Base-by-base conservation (phyloP, 2,113 vertebrate genomes). In the Ranitomeya imitator region DNA sequence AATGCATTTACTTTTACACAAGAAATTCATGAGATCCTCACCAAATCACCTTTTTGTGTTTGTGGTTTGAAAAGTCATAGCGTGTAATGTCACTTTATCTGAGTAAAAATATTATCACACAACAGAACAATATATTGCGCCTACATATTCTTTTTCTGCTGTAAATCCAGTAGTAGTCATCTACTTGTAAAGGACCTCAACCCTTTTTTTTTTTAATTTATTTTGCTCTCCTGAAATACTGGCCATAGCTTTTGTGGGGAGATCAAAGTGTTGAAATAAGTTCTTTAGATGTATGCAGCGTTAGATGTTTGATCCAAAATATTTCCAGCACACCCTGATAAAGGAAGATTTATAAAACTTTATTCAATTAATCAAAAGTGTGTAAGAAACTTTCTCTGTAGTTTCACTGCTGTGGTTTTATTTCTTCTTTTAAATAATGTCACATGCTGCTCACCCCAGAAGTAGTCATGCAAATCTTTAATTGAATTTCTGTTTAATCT, bases 261-360 rank as follows among this genome's bases (percentile, higher is more conserved):
- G 84, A 85, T 85, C 84, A 85, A 85, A 85, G 84, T 18, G 61
- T 59, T 85, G 14, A 37, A 76, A 59, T 54, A 57, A 73, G 52
- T 76, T 61, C 54, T 26, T 85, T 26, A 76, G 57, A 79, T 79
- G 54, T 52, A 76, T 11, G 31, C 2, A 31, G n/a, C 84, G 61
- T 85, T 77, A 85, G 84, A 85, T 85, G 84, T 85, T 77, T 45
- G 23, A 37, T 85, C 83, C 84, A 85, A 73, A 85, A 77, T 57
- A 76, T 85, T 85, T 77, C 26, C 74, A 57, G 77, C 77, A 79
- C 52, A 57, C 54, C 54, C 77, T 79, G 77, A 79, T 79, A 57
- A 79, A 57, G 54, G 54, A n/a, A 79, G 54, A 79, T 55, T 23
- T 79, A 79, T 79, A 23, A n/a, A n/a, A 57, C 77, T 79, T 57